Evolutionary conservation across 1,140 invertebrate genomes (phyloP), one percentile per base, ranked within the genome.

Genomic region (Bombyx mori): DNA sequence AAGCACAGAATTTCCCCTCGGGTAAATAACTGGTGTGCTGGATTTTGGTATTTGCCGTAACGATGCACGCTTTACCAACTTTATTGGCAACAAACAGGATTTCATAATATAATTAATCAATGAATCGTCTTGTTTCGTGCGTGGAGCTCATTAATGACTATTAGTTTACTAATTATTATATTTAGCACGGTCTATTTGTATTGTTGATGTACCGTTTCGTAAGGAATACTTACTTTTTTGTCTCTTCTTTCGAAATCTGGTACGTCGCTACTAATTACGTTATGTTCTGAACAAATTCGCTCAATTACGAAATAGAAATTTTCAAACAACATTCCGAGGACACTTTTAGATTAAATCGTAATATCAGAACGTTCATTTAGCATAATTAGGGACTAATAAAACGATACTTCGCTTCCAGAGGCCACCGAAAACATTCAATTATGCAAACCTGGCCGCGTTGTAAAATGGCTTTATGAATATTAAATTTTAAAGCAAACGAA

Each of bases 11-110:
- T 73, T 70, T 76, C 75, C 77, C 71, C 71, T 75, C 65, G 69
- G 65, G 71, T 78, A 78, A 79, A 80, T 81, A 80, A 75, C 61
- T 61, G 69, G 69, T 54, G 65, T 56, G 59, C 62, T 71, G 71
- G 76, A 78, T 80, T 82, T 80, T 63, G 71, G 68, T 75, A 71
- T 75, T 80, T 75, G 64, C 67, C 71, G 69, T 71, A 63, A 61
- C 58, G 46, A 62, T 47, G 53, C 57, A 62, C 61, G 65, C 59
- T 69, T 63, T 61, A 46, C 46, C 48, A 58, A 47, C 46, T 53
- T 54, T 63, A 63, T 63, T 63, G 61, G 59, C 61, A 63, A 35
- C 26, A 35, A 35, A 35, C 26, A 5, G 4, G 26, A 35, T 35
- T 35, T 58, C 56, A 18, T 56, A 57, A 55, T 60, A 54, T 66